Conservation (phyloP, 1,140 invertebrate species). For the Aphidius ervi region DNA sequence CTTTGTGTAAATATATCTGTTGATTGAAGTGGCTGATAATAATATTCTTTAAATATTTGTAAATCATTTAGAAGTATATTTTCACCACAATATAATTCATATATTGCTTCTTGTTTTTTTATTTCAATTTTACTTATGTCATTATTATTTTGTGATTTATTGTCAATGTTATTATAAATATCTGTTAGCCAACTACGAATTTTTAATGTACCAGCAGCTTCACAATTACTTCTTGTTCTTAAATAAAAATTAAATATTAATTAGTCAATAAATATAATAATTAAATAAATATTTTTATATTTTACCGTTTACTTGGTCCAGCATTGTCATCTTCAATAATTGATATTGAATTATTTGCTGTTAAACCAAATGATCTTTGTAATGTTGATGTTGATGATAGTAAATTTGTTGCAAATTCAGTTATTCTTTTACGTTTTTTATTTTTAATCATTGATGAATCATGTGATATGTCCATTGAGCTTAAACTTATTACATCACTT, state of each 20-base stretch:
- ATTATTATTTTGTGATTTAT: slow-evolving; percentile 20
- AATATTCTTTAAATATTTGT: slow-evolving; percentile 49
- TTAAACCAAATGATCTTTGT: slow-evolving; percentile 37
- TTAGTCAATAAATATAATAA: not conserved
- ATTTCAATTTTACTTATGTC: slow-evolving; percentile 35
- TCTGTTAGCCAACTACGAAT: slow-evolving; percentile 43
- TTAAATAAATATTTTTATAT: not conserved
- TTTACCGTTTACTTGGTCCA: slow-evolving; percentile 32
- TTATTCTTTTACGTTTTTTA: slow-evolving; percentile 45
- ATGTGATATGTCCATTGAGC: slow-evolving; percentile 44
- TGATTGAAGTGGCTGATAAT: slow-evolving; percentile 51
- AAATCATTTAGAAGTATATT: slow-evolving; percentile 56
- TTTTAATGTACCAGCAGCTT: slow-evolving; percentile 32
- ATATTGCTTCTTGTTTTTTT: slow-evolving; percentile 51
- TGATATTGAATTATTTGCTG: slow-evolving; percentile 32
- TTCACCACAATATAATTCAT: slow-evolving; percentile 57
- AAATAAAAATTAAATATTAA: slow-evolving; percentile 13
- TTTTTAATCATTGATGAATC: slow-evolving; percentile 38
- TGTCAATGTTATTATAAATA: slow-evolving; percentile 29
- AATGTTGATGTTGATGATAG: slow-evolving; percentile 35
- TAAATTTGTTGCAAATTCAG: slow-evolving; percentile 44
- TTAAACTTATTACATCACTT: slow-evolving; percentile 44
- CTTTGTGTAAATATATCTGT: slow-evolving; percentile 49
- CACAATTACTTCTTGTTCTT: slow-evolving; percentile 27
- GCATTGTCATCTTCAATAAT: slow-evolving; percentile 35